A percentile compares a stretch with the other conserved stretches of the same genome.
phyloP scores from a whole-genome alignment of 1,140 invertebrate genomes.

The Hyles euphorbiae region DNA sequence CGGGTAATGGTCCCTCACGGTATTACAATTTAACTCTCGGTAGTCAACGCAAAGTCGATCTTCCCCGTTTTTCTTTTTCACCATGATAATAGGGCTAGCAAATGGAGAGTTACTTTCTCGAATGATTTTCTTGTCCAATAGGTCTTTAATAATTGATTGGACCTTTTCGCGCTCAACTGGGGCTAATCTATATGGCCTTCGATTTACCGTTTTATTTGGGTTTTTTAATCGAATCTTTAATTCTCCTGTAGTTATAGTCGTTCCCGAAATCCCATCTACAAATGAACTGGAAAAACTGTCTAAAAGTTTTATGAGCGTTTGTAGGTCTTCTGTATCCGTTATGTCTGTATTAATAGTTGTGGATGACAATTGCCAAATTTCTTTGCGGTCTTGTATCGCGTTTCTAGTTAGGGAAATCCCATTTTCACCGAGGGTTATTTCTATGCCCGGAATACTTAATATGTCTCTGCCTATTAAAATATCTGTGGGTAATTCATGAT shows the following conservation, averaged over 20 bases:
- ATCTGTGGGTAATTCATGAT: neutral
- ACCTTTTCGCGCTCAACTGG: slow-evolving; percentile 24
- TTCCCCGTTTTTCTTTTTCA: slow-evolving; percentile 27
- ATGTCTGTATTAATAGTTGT: too few relatives aligned
- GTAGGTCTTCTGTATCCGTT: too few relatives aligned
- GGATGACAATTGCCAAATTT: too few relatives aligned
- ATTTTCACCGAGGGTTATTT: neutral
- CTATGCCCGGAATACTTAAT: neutral
- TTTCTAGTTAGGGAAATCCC: too few relatives aligned
- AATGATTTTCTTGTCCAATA: slow-evolving; percentile 40
- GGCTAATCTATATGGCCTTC: slow-evolving; percentile 23
- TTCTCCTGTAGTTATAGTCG: slow-evolving; percentile 29
- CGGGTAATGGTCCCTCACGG: slow-evolving; percentile 18
- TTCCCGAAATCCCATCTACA: slow-evolving; percentile 22
- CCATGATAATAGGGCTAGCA: slow-evolving; percentile 27
- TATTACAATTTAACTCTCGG: slow-evolving; percentile 12
- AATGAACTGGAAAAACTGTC: slow-evolving; percentile 31
- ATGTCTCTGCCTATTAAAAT: neutral
- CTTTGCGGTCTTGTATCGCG: too few relatives aligned
- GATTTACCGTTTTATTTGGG: slow-evolving; percentile 18
- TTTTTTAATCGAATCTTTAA: slow-evolving; percentile 20
- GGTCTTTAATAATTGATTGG: too few relatives aligned
- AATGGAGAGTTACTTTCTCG: slow-evolving; percentile 39
- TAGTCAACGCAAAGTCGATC: slow-evolving; percentile 26
- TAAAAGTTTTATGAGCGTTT: slow-evolving; percentile 14